Conservation (phyloP, 2,113 vertebrate genomes). For the Pogona vitticeps region DNA sequence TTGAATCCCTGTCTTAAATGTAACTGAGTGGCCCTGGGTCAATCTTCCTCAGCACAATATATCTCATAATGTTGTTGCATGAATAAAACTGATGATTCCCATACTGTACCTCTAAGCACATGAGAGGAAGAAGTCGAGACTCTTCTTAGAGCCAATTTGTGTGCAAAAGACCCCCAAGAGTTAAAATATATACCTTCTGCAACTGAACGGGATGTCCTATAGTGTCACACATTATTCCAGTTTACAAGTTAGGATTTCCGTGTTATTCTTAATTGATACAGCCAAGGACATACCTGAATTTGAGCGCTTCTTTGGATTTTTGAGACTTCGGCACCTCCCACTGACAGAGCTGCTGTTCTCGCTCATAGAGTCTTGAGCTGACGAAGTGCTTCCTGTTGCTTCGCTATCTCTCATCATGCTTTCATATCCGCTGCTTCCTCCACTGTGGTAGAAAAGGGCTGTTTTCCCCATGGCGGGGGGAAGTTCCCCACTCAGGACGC, state of each 20-base stretch:
- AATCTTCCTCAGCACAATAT: no score
- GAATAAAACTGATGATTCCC: not conserved
- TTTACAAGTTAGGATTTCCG: not conserved
- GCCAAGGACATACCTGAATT: constrained; percentile 79
- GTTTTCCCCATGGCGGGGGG: constrained; percentile 98
- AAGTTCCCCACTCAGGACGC: constrained; percentile 94
- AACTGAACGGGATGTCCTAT: not conserved
- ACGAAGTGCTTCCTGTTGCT: constrained; percentile 94
- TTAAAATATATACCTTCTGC: not conserved
- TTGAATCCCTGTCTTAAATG: not conserved
- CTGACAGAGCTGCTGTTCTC: constrained; percentile 92
- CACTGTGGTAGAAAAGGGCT: constrained; percentile 95
- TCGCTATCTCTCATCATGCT: constrained; percentile 98
- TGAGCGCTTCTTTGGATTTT: constrained; percentile 89
- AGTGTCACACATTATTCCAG: not conserved
- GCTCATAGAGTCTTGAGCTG: constrained; percentile 94
- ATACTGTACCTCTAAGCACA: not conserved
- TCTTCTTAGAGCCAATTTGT: not conserved
- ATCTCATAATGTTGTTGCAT: not conserved
- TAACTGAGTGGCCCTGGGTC: not conserved
- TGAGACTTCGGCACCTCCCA: constrained; percentile 87
- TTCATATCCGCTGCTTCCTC: constrained; percentile 97
- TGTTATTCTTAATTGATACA: fast-evolving
- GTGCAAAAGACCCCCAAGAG: not conserved
- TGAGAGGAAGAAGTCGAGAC: not conserved